Percentiles rank a stretch among this genome's conserved stretches.
These are phyloP conservation scores for Galaxea fascicularis DNA, from an alignment of 92 coral and sea anemone genomes.

Conservation along the genomic window DNA sequence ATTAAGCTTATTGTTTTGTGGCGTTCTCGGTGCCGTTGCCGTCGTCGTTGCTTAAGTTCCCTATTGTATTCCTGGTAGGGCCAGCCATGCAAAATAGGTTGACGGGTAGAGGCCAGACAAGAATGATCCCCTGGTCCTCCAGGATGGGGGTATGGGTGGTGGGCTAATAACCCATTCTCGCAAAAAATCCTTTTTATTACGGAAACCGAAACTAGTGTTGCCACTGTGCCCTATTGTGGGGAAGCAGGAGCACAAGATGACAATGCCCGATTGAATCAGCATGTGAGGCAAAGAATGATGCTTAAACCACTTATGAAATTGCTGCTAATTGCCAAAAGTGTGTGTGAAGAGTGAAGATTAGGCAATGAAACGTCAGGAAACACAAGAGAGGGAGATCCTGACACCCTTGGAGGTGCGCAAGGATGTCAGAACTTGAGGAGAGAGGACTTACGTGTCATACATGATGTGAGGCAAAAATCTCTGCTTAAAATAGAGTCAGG, in stretches of 20 bases:
- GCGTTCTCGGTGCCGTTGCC: too few relatives aligned
- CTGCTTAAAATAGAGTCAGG: too few relatives aligned
- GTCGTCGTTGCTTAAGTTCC: too few relatives aligned
- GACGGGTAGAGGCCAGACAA: constrained; percentile 21
- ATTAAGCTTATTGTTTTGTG: too few relatives aligned
- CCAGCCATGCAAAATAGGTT: constrained; percentile 22
- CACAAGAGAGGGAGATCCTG: too few relatives aligned
- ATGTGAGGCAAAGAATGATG: background rate
- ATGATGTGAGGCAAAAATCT: too few relatives aligned
- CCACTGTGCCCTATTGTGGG: constrained; percentile 24
- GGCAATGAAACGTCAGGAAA: too few relatives aligned
- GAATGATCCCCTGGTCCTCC: constrained; percentile 26
- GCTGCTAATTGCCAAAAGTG: too few relatives aligned
- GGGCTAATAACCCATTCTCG: constrained; percentile 32
- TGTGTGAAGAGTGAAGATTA: too few relatives aligned
- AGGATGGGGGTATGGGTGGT: constrained; percentile 50
- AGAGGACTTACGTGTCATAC: too few relatives aligned
- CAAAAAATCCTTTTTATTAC: background rate
- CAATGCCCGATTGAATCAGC: constrained; percentile 9
- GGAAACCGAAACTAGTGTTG: constrained; percentile 14
- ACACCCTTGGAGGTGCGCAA: too few relatives aligned
- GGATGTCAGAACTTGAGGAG: too few relatives aligned
- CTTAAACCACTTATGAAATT: background rate
- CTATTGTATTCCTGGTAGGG: constrained; percentile 37
- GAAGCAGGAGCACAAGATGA: constrained; percentile 24